A percentile compares a stretch with the other conserved stretches of the same genome.
Evolutionary conservation across 2,113 vertebrate species (phyloP).

Genomic region (Pterocles gutturalis): DNA sequence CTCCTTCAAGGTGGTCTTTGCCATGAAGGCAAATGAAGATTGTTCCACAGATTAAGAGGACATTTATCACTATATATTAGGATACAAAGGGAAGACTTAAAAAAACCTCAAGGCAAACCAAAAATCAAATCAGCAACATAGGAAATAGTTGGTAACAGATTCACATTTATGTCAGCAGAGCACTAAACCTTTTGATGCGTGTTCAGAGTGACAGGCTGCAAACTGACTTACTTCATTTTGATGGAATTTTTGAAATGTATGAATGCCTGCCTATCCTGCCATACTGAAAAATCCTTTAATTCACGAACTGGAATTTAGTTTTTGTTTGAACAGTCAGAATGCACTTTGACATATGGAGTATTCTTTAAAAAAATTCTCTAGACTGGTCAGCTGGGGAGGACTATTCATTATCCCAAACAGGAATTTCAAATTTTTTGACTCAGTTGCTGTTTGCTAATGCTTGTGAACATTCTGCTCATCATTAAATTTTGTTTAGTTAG

Average conservation of each 20-base stretch:
- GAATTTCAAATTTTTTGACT: background rate
- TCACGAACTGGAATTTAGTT: background rate
- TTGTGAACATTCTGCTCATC: background rate
- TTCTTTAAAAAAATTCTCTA: background rate
- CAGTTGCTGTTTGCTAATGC: background rate
- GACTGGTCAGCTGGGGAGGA: background rate
- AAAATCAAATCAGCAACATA: slow-evolving; percentile 17
- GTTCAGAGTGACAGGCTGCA: background rate
- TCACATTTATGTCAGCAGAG: slow-evolving; percentile 2
- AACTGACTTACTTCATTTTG: background rate
- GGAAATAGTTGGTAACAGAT: slow-evolving; percentile 6
- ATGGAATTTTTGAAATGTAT: background rate
- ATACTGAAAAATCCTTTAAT: background rate
- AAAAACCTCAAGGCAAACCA: background rate
- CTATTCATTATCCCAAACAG: background rate
- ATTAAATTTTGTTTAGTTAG: background rate
- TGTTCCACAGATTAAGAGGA: slow-evolving; percentile 90
- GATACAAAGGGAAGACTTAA: slow-evolving; percentile 36
- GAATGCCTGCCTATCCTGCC: background rate
- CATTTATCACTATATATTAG: slow-evolving; percentile 82
- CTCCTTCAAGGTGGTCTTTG: slow-evolving; percentile 88
- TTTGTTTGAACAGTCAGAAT: background rate
- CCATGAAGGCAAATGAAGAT: slow-evolving; percentile 79
- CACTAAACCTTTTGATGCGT: background rate
- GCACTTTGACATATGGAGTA: background rate